Evolutionary conservation across 2,797 vertebrate species (phyloP).

Genomic region (Sarcoramphus papa): DNA sequence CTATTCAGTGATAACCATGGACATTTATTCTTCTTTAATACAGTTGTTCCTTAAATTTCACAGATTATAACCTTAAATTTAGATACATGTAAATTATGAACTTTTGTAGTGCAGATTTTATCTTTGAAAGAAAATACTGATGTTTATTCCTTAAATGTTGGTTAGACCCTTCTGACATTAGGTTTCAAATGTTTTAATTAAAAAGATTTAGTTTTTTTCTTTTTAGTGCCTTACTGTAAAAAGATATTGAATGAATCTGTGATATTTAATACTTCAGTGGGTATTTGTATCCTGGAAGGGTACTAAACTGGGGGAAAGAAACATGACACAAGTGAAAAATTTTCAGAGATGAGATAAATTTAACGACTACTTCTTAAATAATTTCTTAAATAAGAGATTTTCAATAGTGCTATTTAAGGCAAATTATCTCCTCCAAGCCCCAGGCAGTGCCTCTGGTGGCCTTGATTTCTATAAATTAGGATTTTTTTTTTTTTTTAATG

Average conservation of each 20-base stretch:
- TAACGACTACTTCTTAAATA: neutral
- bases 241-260: neutral
- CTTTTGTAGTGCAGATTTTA: neutral
- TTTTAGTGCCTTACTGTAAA: neutral
- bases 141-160: neutral
- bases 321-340: neutral
- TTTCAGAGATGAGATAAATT: neutral
- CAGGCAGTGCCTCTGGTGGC: neutral
- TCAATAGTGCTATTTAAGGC: neutral
- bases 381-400: neutral
- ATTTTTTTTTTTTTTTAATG: neutral
- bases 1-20: neutral
- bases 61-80: neutral
- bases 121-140: neutral
- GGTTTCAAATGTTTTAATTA: neutral
- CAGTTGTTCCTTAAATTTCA: neutral
- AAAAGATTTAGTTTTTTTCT: neutral
- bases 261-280: neutral
- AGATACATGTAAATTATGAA: neutral
- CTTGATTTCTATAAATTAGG: neutral
- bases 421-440: neutral
- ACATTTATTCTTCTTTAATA: neutral
- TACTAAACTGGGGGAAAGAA: neutral
- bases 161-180: neutral
- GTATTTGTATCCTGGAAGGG: neutral